Evolutionary conservation across 2,113 vertebrate genomes (phyloP).

Genomic region (Neotoma lepida): DNA sequence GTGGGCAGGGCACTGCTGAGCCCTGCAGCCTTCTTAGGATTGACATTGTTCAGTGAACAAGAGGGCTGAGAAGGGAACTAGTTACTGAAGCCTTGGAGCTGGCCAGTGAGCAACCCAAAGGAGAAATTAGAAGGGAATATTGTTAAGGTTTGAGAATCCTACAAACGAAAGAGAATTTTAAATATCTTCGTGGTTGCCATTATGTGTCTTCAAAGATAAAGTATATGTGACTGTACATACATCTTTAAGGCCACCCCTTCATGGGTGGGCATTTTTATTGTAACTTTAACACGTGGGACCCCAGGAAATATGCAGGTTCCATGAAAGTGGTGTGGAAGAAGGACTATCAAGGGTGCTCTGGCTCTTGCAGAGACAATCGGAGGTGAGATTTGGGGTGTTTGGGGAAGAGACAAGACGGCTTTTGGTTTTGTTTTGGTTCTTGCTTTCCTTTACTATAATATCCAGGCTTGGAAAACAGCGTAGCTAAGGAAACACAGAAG

Average conservation of each 20-base stretch:
- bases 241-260: background rate
- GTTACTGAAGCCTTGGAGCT: background rate
- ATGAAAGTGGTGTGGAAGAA: background rate
- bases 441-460: background rate
- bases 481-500: background rate
- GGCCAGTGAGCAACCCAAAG: background rate
- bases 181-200: background rate
- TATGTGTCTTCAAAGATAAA: background rate
- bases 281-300: background rate
- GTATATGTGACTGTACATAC: fast-evolving
- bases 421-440: background rate
- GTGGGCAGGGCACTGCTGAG: too few species aligned
- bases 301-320: too few species aligned
- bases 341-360: background rate
- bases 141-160: background rate
- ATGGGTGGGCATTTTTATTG: too few species aligned
- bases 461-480: background rate
- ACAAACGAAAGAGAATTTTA: background rate
- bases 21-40: too few species aligned
- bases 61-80: background rate
- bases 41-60: background rate
- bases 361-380: background rate
- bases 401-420: background rate
- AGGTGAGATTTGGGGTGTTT: background rate
- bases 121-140: background rate